A percentile compares a stretch with the other conserved stretches of the same genome.
Conservation (phyloP, 2,888 invertebrate genomes). For the Microctonus hyperodae region DNA sequence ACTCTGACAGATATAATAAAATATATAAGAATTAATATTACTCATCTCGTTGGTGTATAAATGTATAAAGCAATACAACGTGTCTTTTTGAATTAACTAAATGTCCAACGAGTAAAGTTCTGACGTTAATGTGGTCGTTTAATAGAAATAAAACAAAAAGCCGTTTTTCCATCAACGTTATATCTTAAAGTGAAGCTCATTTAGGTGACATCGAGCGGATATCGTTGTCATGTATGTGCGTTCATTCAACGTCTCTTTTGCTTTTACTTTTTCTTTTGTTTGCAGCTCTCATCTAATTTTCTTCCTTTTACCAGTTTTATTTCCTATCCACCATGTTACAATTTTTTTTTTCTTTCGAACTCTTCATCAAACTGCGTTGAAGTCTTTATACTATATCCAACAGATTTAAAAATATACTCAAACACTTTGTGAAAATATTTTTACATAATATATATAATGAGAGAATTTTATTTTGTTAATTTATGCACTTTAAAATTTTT, state of each 20-base stretch:
- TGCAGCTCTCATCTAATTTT: not conserved
- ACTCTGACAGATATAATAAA: not conserved
- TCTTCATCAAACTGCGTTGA: too few relatives aligned
- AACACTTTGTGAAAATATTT: not conserved
- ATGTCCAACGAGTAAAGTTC: not conserved
- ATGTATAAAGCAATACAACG: not conserved
- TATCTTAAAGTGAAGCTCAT: not conserved
- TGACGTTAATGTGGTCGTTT: too few relatives aligned
- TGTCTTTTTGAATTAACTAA: conserved; percentile 4
- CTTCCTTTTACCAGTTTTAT: not conserved
- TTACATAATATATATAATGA: not conserved
- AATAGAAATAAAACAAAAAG: not conserved
- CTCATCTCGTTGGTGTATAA: not conserved
- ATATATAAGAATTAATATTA: not conserved
- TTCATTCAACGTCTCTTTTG: not conserved
- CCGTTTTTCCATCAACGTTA: not conserved
- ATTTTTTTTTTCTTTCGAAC: not conserved
- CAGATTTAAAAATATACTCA: too few relatives aligned
- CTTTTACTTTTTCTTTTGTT: not conserved
- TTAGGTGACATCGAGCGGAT: not conserved
- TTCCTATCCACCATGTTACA: not conserved
- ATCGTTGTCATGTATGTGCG: conserved; percentile 13
- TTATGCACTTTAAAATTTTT: conserved; percentile 50
- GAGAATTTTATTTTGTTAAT: conserved; percentile 35
- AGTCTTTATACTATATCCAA: too few relatives aligned